A percentile compares a stretch with the other conserved stretches of the same genome.
Evolutionary conservation across 1,140 invertebrate genomes (phyloP).

Genomic region (Pentalonia nigronervosa): DNA sequence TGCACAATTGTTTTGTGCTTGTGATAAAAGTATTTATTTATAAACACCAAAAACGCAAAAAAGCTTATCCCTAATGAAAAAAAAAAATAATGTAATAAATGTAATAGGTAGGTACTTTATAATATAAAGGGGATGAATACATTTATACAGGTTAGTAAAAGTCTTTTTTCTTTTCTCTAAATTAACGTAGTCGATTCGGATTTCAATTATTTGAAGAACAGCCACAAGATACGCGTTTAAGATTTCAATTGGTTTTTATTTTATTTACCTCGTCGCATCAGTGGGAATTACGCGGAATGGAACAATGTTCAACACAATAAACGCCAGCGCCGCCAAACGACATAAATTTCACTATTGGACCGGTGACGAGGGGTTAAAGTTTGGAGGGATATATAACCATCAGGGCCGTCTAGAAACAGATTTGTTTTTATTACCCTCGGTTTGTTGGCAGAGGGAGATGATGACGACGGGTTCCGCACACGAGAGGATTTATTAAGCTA

Average conservation of each 20-base stretch:
- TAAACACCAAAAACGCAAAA: not conserved
- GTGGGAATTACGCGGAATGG: not conserved
- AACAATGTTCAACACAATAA: slow-evolving; percentile 28
- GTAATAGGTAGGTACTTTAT: not conserved
- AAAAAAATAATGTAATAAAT: not conserved
- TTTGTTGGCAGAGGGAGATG: slow-evolving; percentile 27
- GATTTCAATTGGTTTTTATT: slow-evolving; percentile 8
- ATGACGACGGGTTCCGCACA: not conserved
- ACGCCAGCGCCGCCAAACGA: slow-evolving; percentile 3
- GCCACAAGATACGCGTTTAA: not conserved
- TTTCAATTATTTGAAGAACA: not conserved
- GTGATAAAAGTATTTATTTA: not conserved
- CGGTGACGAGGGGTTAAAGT: slow-evolving; percentile 38
- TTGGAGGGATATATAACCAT: slow-evolving; percentile 43
- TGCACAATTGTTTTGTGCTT: too few species aligned
- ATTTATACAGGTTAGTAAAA: not conserved
- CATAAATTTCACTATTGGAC: slow-evolving; percentile 35
- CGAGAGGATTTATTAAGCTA: slow-evolving; percentile 45
- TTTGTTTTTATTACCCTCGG: slow-evolving; percentile 49
- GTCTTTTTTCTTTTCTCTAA: not conserved
- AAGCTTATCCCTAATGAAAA: not conserved
- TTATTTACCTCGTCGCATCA: not conserved
- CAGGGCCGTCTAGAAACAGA: slow-evolving; percentile 40
- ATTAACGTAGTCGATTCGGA: not conserved
- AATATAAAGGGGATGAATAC: not conserved